Conservation (phyloP, 2,113 vertebrate genomes). For the Macquaria ambigua region DNA sequence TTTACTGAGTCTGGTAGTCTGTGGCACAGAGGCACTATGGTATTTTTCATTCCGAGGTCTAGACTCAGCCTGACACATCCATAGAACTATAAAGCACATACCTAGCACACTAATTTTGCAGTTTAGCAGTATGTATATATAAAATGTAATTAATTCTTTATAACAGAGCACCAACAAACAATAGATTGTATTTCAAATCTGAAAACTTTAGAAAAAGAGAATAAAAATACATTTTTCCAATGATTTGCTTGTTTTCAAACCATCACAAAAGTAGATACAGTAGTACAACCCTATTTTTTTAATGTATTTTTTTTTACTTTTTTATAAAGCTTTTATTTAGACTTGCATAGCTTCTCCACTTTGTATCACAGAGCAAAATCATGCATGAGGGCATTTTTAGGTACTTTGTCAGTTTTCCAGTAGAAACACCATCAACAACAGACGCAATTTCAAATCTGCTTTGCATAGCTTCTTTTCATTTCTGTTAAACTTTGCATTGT, state of each 20-base stretch:
- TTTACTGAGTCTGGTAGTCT: constrained; percentile 53
- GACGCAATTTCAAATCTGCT: background rate
- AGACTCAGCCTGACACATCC: constrained; percentile 15
- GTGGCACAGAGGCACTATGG: background rate
- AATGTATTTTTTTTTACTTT: background rate
- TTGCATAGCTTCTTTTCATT: background rate
- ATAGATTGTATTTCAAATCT: background rate
- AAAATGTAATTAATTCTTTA: background rate
- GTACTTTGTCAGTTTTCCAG: background rate
- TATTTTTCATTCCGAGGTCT: constrained; percentile 28
- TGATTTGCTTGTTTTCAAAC: background rate
- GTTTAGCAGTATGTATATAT: background rate
- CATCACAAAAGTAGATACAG: background rate
- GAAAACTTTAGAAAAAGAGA: background rate
- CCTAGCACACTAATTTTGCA: background rate
- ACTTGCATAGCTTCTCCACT: background rate
- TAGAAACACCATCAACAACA: background rate
- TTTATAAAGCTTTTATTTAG: background rate
- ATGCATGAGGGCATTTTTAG: background rate
- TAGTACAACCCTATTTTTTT: background rate
- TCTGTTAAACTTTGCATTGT: background rate
- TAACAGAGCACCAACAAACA: background rate
- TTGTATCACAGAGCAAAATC: background rate
- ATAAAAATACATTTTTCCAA: background rate
- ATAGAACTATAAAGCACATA: background rate